Evolutionary conservation across 2,113 vertebrate species (phyloP).

Genomic region (Upupa epops): DNA sequence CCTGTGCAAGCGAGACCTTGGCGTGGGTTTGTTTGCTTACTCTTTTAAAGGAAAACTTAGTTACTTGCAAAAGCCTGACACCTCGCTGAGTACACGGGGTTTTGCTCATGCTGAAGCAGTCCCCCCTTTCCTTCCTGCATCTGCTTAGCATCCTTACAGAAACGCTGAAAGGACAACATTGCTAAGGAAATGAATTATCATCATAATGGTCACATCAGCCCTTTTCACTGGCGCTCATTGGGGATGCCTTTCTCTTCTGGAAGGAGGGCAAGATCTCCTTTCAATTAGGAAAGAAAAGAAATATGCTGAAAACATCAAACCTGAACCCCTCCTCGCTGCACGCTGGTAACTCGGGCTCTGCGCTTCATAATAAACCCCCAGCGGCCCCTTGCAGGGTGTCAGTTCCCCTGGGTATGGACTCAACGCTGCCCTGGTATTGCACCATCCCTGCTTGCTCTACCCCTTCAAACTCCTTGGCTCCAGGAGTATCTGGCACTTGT

Average conservation of each 20-base stretch:
- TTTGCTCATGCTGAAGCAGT: neutral
- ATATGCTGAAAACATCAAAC: neutral
- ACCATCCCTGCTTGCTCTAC: neutral
- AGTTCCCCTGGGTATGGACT: neutral
- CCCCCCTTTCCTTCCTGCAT: neutral
- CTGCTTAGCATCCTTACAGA: neutral
- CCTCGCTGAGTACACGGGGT: neutral
- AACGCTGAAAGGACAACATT: slow-evolving; percentile 24
- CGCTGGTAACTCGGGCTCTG: neutral
- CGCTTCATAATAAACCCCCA: neutral
- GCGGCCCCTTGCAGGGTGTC: neutral
- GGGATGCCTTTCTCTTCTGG: slow-evolving; percentile 18
- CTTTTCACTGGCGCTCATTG: neutral
- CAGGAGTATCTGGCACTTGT: neutral
- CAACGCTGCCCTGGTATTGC: neutral
- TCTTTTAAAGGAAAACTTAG: neutral
- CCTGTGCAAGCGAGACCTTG: neutral
- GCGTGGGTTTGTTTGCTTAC: neutral
- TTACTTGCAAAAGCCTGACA: neutral
- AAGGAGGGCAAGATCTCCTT: slow-evolving; percentile 3
- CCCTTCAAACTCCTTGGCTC: neutral
- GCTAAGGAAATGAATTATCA: slow-evolving; percentile 17
- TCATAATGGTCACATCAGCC: neutral
- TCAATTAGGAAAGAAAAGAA: neutral
- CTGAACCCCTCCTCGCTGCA: neutral